Evolutionary conservation across 64 coral and sea anemone genomes (phyloP).

Genomic region (Stichodactyla mertensii): DNA sequence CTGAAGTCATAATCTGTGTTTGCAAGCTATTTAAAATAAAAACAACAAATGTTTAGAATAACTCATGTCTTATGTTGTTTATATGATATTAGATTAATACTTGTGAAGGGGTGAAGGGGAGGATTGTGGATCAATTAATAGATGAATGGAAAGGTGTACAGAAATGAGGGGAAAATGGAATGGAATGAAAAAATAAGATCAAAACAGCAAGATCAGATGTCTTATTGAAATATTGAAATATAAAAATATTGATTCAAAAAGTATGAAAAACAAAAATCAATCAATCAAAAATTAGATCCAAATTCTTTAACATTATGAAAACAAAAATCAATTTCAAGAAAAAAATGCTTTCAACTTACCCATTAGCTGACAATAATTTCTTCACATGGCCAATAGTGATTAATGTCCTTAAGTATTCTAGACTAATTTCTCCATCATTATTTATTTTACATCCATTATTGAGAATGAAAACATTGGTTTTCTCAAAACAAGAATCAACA

Average conservation of each 20-base stretch:
- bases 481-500: neutral
- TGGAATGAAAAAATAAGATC: too few species aligned
- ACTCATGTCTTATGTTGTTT: too few species aligned
- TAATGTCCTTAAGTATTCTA: neutral
- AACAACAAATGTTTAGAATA: neutral
- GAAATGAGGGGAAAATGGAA: neutral
- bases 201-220: too few species aligned
- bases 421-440: neutral
- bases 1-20: neutral
- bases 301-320: neutral
- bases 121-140: neutral
- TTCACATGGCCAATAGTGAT: neutral
- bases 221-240: too few species aligned
- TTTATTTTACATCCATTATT: neutral
- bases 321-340: neutral
- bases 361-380: constrained; percentile 3
- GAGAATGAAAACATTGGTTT: neutral
- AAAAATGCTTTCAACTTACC: neutral
- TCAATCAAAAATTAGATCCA: neutral
- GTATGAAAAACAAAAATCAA: neutral
- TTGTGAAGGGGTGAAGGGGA: too few species aligned
- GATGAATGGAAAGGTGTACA: neutral
- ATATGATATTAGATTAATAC: too few species aligned
- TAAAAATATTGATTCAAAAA: neutral
- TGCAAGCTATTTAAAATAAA: neutral